A percentile compares a stretch with the other conserved stretches of the same genome.
These are phyloP conservation scores for Eupleurogrammus muticus DNA, from an alignment of 2,797 vertebrate genomes.

Conservation along the genomic window DNA sequence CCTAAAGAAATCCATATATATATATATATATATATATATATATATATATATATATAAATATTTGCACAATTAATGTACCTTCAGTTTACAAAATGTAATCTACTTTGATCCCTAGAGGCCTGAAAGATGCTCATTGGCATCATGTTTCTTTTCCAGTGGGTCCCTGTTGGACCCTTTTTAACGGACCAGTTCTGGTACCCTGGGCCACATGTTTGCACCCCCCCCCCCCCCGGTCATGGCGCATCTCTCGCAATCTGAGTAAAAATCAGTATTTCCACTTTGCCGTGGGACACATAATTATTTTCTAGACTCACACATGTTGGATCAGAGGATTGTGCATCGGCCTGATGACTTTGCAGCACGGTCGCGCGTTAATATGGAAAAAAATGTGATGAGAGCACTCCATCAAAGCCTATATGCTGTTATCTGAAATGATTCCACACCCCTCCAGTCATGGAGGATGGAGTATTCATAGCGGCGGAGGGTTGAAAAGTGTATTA, in stretches of 20 bases:
- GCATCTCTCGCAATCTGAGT: neutral
- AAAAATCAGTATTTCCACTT: neutral
- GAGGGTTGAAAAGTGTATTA: constrained; percentile 55
- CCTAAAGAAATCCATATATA: too few relatives aligned
- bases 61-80: too few relatives aligned
- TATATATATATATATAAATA: too few relatives aligned
- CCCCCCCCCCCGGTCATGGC: neutral
- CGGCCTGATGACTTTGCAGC: constrained; percentile 30
- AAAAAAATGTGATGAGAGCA: constrained; percentile 52
- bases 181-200: too few relatives aligned
- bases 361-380: constrained; percentile 21
- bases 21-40: too few relatives aligned
- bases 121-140: too few relatives aligned
- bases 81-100: too few relatives aligned
- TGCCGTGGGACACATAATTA: neutral
- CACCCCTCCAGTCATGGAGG: constrained; percentile 47
- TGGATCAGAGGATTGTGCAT: neutral
- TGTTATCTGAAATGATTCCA: constrained; percentile 75
- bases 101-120: too few relatives aligned
- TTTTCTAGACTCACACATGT: neutral
- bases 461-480: constrained; percentile 44
- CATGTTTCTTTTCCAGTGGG: too few relatives aligned
- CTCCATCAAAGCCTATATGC: constrained; percentile 51
- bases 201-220: too few relatives aligned
- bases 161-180: too few relatives aligned